phyloP scores from a whole-genome alignment of 2,888 invertebrate species.

The Cyaniris semiargus region DNA sequence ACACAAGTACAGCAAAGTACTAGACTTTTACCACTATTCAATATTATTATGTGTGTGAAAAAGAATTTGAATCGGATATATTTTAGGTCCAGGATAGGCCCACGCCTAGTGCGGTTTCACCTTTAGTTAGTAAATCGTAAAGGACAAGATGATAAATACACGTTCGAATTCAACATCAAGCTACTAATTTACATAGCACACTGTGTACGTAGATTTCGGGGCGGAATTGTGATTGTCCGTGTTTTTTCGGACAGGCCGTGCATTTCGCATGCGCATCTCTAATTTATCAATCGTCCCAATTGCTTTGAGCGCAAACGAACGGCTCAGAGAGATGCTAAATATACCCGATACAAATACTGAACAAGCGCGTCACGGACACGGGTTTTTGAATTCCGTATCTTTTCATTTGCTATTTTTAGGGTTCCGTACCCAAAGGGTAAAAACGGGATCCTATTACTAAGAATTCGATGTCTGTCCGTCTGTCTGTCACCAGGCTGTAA shows the following conservation, averaged over 20 bases:
- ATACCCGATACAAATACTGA: constrained; percentile 14
- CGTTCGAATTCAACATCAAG: background rate
- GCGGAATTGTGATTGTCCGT: constrained; percentile 15
- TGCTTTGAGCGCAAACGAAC: constrained; percentile 36
- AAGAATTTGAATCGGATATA: too few species aligned
- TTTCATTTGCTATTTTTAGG: background rate
- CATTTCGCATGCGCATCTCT: constrained; percentile 36
- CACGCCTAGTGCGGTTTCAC: background rate
- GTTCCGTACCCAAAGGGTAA: too few species aligned
- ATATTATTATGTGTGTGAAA: too few species aligned
- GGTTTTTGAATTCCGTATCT: background rate
- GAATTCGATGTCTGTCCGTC: too few species aligned
- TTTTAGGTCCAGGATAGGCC: too few species aligned
- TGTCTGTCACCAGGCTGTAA: too few species aligned
- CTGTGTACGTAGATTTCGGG: background rate
- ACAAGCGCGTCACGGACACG: background rate
- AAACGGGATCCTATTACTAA: too few species aligned
- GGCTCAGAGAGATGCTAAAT: constrained; percentile 23
- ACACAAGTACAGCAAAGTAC: too few species aligned
- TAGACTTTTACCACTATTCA: too few species aligned
- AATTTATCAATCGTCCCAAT: constrained; percentile 38
- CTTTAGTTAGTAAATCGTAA: background rate
- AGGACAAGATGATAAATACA: background rate
- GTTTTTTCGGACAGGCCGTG: constrained; percentile 20
- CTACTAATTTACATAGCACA: background rate